Percentiles rank a stretch among this genome's conserved stretches.
These are phyloP conservation scores for Bradypodion pumilum DNA, from an alignment of 2,797 vertebrate species.

Conservation along the genomic window DNA sequence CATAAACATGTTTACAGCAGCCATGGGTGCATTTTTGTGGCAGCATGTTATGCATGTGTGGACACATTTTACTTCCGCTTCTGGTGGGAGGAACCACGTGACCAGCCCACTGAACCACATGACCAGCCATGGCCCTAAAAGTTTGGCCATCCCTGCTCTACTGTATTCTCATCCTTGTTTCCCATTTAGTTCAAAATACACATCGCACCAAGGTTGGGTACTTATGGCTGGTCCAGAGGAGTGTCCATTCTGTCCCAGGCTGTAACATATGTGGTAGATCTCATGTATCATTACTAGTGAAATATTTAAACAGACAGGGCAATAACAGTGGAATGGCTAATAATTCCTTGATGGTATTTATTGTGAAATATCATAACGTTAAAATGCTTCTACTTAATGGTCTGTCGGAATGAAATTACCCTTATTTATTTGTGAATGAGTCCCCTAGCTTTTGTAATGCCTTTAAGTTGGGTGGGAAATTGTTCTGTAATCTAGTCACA, in stretches of 20 bases:
- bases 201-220: neutral
- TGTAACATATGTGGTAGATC: neutral
- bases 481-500: conserved; percentile 22
- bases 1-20: too few relatives aligned
- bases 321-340: neutral
- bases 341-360: conserved; percentile 1
- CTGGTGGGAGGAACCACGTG: too few relatives aligned
- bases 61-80: too few relatives aligned
- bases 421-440: neutral
- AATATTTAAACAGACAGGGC: neutral
- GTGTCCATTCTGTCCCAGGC: neutral
- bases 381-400: conserved; percentile 5
- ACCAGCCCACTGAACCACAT: too few relatives aligned
- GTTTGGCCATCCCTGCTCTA: too few relatives aligned
- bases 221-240: neutral
- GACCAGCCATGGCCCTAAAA: too few relatives aligned
- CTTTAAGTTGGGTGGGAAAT: conserved; percentile 29
- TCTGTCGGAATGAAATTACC: neutral
- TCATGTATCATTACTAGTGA: neutral
- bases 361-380: conserved; percentile 10
- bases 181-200: too few relatives aligned
- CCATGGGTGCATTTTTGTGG: too few relatives aligned
- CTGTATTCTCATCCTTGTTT: neutral
- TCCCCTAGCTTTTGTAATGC: conserved; percentile 2
- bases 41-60: too few relatives aligned